These are phyloP conservation scores for Telenomus remus DNA, from an alignment of 1,140 invertebrate genomes.

Conservation along the genomic window DNA sequence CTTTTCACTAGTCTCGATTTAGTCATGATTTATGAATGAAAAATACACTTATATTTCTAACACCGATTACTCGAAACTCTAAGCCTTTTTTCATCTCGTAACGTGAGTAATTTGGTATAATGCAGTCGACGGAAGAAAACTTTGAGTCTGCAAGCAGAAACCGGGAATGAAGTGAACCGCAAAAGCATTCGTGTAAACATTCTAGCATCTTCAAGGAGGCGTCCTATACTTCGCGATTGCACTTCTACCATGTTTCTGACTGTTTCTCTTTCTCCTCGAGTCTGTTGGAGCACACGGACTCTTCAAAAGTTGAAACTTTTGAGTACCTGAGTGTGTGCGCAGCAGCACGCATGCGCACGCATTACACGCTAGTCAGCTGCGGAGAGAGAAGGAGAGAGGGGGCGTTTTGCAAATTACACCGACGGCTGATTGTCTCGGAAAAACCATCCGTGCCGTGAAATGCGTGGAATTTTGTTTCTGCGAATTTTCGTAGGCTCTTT, in stretches of 20 bases:
- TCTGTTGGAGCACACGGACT: slow-evolving; percentile 21
- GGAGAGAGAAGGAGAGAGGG: neutral
- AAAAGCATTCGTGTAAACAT: slow-evolving; percentile 61
- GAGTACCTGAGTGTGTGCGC: slow-evolving; percentile 35
- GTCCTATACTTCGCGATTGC: slow-evolving; percentile 47
- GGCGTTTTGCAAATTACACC: slow-evolving; percentile 39
- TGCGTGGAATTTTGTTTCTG: slow-evolving; percentile 47
- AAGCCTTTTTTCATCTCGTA: slow-evolving; percentile 23
- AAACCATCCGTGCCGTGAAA: slow-evolving; percentile 56
- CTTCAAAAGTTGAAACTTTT: slow-evolving; percentile 32
- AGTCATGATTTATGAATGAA: too few relatives aligned
- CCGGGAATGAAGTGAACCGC: slow-evolving; percentile 46
- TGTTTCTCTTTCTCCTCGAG: slow-evolving; percentile 40
- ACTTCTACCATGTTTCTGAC: slow-evolving; percentile 43
- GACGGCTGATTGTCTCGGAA: slow-evolving; percentile 58
- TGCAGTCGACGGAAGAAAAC: slow-evolving; percentile 36
- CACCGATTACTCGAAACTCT: slow-evolving; percentile 23
- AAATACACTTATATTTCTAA: too few relatives aligned
- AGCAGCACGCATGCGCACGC: slow-evolving; percentile 27
- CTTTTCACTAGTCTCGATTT: too few relatives aligned
- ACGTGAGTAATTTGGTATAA: slow-evolving; percentile 47
- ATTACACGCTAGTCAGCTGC: neutral
- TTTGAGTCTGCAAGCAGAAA: slow-evolving; percentile 17
- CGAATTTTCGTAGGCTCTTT: slow-evolving; percentile 42
- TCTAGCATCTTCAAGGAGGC: slow-evolving; percentile 50